Base-by-base conservation (phyloP, 2,888 invertebrate species). In the Apoda limacodes region DNA sequence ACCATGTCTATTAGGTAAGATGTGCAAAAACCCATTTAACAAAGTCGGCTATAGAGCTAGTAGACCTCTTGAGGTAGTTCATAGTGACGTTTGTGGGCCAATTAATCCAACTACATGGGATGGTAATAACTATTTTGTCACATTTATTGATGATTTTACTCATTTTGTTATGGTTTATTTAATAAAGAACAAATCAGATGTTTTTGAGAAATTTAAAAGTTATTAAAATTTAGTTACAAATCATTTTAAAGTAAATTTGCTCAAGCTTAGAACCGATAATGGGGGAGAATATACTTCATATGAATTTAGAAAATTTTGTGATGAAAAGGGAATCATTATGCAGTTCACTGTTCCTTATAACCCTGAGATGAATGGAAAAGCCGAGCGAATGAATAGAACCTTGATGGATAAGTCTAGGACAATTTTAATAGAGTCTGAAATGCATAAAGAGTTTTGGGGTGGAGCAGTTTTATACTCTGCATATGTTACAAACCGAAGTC, bases 41-140 rank as follows among this genome's bases (percentile, higher is more conserved):
- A n/a, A 15, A n/a, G 23, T 24, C 3, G 9, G 10, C 7, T 11
- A 19, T 6, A 15, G 26, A 22, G 6, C 20, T 22, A 28, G 34
- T 19, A 28, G 15, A 13, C 2, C 40, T 10, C 41, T 30, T 4
- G 43, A 41, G 2, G 11, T 45, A 10, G 15, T 43, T 10, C 40
- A 45, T 11, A 22, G 37, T 9, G 40, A 45, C 28, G 25, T 47
- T 9, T 29, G 35, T 3, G 45, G 46, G 7, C 46, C 46, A 15
- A 25, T 30, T 2, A 38, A 13, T 29, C 20, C 25, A 13, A 7
- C 25, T 11, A 37, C 26, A 14, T 24, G 11, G 28, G 26, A 37
- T 11, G 42, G 39, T 9, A 12, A 43, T 2, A 29, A 20, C 19
- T 45, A 45, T 30, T 40, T 26, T 27, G 28, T 32, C 6, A 35